Evolutionary conservation across 2,113 vertebrate genomes (phyloP), one percentile per base, ranked within the genome.

Genomic region (Eublepharis macularius): DNA sequence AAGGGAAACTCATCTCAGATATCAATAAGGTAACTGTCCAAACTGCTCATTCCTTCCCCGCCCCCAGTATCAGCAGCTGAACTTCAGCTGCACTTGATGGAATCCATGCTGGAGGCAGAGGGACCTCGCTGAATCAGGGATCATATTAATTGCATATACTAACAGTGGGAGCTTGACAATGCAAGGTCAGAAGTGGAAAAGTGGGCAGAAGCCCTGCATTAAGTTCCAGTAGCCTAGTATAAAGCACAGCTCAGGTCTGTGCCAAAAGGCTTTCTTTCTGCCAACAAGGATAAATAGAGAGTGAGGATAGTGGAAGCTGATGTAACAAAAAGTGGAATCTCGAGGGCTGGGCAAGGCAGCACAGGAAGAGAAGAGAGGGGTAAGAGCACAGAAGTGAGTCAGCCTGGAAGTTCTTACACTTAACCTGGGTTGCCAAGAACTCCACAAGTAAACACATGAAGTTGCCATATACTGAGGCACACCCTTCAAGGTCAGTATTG

Each of bases 1-100:
- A 99, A 89, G 98, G 98, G 73, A 99, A 98, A 92, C 98, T 99
- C 96, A 98, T 99, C 96, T 99, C 98, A 13, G 98, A 99, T 88
- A 99, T 99, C 90, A 99, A 99, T 94, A 99, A 99, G 98, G 98
- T 99, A 83, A 94, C 63, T 60, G 8, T 2, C 1, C 19, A 81
- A 91, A 77, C 24, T 11, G 68, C 69, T 65, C 12, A 9, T 29
- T 47, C 80, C 43, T 34, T 21, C 68, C 80, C 83, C 32, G 14
- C 14, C 47, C 1, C 72, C 32, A 29, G 12, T 12, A 4, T 49
- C 36, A 54, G 45, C 34, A 34, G 57, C 29, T 73, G 11, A 41
- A 45, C 4, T 24, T 5, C 2, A 29, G 16, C 17, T n/a, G 9
- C 39, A 12, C 5, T 12, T 2, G 2, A 54, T 39, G 43, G 12